Percentiles rank a stretch among this genome's conserved stretches.
phyloP scores from a whole-genome alignment of 2,113 vertebrate species.

The Abramis brama region DNA sequence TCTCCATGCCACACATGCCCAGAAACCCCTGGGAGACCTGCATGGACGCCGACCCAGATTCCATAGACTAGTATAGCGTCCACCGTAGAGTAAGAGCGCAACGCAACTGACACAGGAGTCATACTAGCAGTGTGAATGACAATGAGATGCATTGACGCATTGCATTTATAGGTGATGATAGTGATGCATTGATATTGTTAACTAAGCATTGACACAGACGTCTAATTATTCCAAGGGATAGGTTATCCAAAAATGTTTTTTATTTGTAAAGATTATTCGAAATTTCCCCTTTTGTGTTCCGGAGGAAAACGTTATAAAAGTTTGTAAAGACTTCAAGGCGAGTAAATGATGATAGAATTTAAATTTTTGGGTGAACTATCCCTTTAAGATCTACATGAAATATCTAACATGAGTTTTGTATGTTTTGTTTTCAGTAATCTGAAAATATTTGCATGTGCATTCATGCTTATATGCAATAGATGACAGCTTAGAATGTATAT shows the following conservation, averaged over 20 bases:
- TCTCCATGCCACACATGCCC: conserved; percentile 97
- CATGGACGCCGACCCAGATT: conserved; percentile 94
- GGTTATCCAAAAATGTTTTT: not conserved
- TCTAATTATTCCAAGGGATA: not conserved
- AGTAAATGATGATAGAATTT: not conserved
- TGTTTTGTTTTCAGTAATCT: not conserved
- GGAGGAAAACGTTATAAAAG: not conserved
- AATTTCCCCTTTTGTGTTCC: not conserved
- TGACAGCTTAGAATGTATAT: conserved; percentile 24
- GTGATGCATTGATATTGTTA: conserved; percentile 1
- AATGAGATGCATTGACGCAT: not conserved
- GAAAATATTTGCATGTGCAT: not conserved
- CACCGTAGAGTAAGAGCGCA: not conserved
- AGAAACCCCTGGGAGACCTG: conserved; percentile 98
- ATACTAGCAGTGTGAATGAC: not conserved
- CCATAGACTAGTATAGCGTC: conserved; percentile 68
- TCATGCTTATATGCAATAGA: conserved; percentile 22
- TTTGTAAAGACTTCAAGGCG: not conserved
- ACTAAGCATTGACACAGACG: not conserved
- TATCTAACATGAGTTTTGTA: not conserved
- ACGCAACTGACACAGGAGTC: not conserved
- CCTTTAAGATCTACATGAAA: not conserved
- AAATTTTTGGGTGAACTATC: not conserved
- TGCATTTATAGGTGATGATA: conserved; percentile 28
- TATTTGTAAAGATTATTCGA: not conserved